Base-by-base conservation (phyloP, 2,888 invertebrate genomes). In the Xylophagus ater region DNA sequence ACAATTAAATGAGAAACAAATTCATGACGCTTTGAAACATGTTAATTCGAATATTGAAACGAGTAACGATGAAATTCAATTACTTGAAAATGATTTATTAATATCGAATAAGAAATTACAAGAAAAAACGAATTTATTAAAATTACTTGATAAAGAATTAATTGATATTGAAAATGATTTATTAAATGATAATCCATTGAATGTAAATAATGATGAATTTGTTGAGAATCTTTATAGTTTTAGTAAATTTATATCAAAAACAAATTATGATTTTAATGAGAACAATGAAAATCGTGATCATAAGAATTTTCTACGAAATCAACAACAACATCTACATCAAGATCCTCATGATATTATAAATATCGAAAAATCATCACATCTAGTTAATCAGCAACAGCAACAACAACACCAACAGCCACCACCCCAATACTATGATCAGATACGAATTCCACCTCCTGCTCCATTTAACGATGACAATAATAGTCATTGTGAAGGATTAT, bases 1-100 rank as follows among this genome's bases (percentile, higher is more conserved):
- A 7, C 35, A 37, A 29, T 33, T 50, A n/a, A 44, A 41, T 34
- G 68, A 61, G 14, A 55, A 68, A 0, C 68, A 71, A 60, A 68
- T 70, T 0, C 57, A 60, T 4, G 67, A 66, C 56, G 57, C 70
- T 1, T 56, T 71, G 4, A 66, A 68, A 37, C 70, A 68, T 32
- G 68, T 74, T 31, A 72, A 74, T 43, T 65, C 67, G 31, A 70
- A 72, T 30, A 51, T 75, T 49, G 62, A 68, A 2, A 57, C 53
- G 24, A 70, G 71, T 5, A 61, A 67, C 35, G 64, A 65, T 49
- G 72, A 74, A 51, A 72, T 75, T 59, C 66, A 72, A 47, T 61
- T 63, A 14, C 70, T 72, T 31, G 69, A 70, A 13, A 53, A 58
- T 3, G 72, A 72, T 48, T 50, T 75, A 40, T 59, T 66, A 35